Evolutionary conservation across 2,888 invertebrate species (phyloP).

Genomic region (Tribolium freemani): DNA sequence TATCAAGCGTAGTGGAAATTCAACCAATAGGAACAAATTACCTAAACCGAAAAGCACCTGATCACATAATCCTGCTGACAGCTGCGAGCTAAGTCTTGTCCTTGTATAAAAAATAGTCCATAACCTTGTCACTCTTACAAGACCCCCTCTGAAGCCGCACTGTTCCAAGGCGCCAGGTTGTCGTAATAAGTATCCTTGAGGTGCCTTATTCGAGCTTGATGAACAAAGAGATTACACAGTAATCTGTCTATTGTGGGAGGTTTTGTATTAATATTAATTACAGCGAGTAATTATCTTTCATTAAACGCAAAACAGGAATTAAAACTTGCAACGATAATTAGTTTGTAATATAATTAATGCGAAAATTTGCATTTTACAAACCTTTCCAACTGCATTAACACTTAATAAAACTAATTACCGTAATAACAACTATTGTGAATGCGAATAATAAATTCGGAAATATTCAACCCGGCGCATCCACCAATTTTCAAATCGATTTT

Average conservation of each 20-base stretch:
- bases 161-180: neutral
- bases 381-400: neutral
- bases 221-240: neutral
- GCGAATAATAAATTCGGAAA: neutral
- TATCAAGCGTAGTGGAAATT: neutral
- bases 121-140: neutral
- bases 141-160: neutral
- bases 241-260: neutral
- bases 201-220: neutral
- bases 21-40: neutral
- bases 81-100: neutral
- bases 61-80: neutral
- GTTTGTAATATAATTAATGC: neutral
- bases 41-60: neutral
- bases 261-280: neutral
- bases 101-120: neutral
- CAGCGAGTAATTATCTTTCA: neutral
- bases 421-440: neutral
- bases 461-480: neutral
- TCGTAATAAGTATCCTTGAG: neutral
- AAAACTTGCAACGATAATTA: neutral
- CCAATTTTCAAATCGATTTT: constrained; percentile 2
- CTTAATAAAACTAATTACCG: neutral
- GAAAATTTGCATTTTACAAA: neutral
- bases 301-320: neutral